Evolutionary conservation across 64 coral and sea anemone species (phyloP).

Genomic region (Pocillopora verrucosa): DNA sequence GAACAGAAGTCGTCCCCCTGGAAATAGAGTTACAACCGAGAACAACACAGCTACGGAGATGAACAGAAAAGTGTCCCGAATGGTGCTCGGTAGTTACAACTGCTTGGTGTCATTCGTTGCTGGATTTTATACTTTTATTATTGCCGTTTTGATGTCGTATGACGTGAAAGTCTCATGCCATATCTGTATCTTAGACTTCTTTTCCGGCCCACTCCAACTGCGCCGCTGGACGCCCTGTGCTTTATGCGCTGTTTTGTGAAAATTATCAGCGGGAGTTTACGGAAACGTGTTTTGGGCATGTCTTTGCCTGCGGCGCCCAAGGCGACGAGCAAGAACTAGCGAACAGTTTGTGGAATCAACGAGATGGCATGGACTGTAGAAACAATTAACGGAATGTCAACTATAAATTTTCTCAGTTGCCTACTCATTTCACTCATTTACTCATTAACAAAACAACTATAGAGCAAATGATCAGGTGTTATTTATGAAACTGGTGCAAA

Average conservation of each 20-base stretch:
- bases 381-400: neutral
- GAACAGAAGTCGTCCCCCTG: conserved; percentile 24
- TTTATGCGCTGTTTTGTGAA: conserved; percentile 62
- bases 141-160: conserved; percentile 50
- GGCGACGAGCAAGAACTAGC: neutral
- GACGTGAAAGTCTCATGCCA: conserved; percentile 24
- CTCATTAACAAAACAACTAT: no score
- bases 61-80: conserved; percentile 43
- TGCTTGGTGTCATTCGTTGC: conserved; percentile 60
- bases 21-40: neutral
- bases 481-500: no score
- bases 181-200: conserved; percentile 39
- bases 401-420: neutral
- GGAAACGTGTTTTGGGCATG: conserved; percentile 3
- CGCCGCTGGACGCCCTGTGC: conserved; percentile 53
- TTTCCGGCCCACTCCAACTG: conserved; percentile 62
- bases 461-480: no score
- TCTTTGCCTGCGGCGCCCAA: neutral
- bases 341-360: neutral
- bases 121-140: conserved; percentile 67
- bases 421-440: neutral
- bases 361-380: neutral
- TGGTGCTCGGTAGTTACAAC: conserved; percentile 59
- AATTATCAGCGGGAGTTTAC: conserved; percentile 46
- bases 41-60: neutral